Evolutionary conservation across 1,140 invertebrate genomes (phyloP).

Genomic region (Sarcophaga peregrina): DNA sequence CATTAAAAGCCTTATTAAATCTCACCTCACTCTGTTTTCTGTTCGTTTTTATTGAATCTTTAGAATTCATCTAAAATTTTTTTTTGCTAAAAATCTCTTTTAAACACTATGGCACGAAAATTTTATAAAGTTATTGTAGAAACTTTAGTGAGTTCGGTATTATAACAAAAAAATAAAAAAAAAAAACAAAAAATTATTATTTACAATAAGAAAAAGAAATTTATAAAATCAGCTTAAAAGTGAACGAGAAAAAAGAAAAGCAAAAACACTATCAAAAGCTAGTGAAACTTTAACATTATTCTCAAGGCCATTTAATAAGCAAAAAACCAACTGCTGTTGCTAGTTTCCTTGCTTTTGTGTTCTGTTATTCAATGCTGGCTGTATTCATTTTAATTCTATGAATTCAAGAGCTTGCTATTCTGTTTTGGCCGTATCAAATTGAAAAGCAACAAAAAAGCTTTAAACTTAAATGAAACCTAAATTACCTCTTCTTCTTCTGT

Average conservation of each 20-base stretch:
- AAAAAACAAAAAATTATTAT: background rate
- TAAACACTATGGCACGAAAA: background rate
- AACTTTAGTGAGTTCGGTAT: no score
- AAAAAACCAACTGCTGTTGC: background rate
- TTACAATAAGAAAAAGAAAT: background rate
- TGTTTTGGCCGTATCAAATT: background rate
- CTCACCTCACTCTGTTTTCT: no score
- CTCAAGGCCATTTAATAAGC: slow-evolving; percentile 17
- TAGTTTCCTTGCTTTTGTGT: background rate
- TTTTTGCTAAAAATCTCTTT: background rate
- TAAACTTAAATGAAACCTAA: background rate
- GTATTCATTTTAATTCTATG: background rate
- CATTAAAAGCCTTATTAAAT: no score
- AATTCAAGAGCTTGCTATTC: background rate
- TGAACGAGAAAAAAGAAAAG: background rate
- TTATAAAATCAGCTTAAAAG: background rate
- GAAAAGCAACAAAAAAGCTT: background rate
- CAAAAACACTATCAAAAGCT: background rate
- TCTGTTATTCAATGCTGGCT: background rate
- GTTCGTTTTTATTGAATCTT: background rate
- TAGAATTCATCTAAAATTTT: background rate
- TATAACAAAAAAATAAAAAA: no score
- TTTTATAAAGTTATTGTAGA: no score
- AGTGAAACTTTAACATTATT: slow-evolving; percentile 18
- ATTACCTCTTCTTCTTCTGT: background rate